A percentile compares a stretch with the other conserved stretches of the same genome.
phyloP scores from a whole-genome alignment of 2,797 vertebrate genomes.

The Phrynocephalus vlangalii region DNA sequence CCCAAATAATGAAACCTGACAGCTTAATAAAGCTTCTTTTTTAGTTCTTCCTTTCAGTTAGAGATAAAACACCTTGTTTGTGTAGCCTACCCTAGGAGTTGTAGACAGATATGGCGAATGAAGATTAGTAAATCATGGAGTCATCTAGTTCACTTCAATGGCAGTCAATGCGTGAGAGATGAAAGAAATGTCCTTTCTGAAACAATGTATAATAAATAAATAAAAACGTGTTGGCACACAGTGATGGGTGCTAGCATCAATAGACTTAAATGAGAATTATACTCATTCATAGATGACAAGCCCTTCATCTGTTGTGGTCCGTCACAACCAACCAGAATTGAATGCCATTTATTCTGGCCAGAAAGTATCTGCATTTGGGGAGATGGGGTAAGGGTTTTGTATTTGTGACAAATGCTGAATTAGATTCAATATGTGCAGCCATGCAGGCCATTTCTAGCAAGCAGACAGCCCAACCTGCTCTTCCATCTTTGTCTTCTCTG shows the following conservation, averaged over 20 bases:
- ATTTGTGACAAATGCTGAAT: neutral
- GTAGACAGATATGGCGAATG: neutral
- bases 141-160: neutral
- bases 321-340: neutral
- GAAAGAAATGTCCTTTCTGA: neutral
- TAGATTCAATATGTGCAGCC: neutral
- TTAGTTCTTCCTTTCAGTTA: neutral
- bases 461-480: no score
- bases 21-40: constrained; percentile 4
- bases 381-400: neutral
- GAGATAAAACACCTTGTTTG: neutral
- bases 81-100: neutral
- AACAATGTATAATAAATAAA: neutral
- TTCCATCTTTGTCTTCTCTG: no score
- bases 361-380: neutral
- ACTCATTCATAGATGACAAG: neutral
- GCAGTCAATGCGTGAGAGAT: neutral
- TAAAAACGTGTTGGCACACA: no score
- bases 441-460: no score
- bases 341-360: neutral
- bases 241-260: neutral
- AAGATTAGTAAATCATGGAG: no score
- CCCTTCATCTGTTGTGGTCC: neutral
- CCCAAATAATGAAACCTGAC: neutral
- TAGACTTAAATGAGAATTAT: neutral